Base-by-base conservation (phyloP, 1,140 invertebrate species). In the Helicoverpa zea region DNA sequence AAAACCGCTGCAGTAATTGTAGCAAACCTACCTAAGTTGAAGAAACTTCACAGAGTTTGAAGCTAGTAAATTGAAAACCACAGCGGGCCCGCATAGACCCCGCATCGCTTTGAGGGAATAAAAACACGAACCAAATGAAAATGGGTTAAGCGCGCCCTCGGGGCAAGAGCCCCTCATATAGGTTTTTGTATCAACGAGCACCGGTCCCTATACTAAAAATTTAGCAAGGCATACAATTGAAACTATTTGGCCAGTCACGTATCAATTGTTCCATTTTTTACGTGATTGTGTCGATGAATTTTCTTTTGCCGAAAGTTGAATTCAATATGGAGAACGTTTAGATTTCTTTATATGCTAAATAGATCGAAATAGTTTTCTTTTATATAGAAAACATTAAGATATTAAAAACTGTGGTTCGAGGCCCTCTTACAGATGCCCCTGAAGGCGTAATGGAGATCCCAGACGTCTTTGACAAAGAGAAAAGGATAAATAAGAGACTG, bases 101-200 rank as follows among this genome's bases (percentile, higher is more conserved):
- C 84, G 85, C 84, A 86, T 83, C 72, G 86, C 83, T 76, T 79
- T 79, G 82, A 82, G 83, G 85, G 87, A 91, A 93, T 91, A 93
- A 92, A 93, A 92, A 91, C 84, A 89, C 84, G 87, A 83, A 85
- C 81, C 85, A 92, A 77, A 77, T 77, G 75, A 90, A 92, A 91
- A 92, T 93, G 89, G 91, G 91, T 92, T 92, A 93, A 93, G 88
- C 86, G 91, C 82, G 61, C 91, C 88, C 90, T 84, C 58, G 84
- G 86, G 80, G 68, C 61, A 54, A 70, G 80, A 86, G 82, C 74
- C 85, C 61, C 77, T 81, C 81, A 84, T 86, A 89, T 90, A 87
- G 86, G 86, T 91, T 90, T 90, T 90, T 88, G 87, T 89, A 89
- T 84, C 86, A 82, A 68, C 74, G 61, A 80, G 80, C 63, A 54